These are phyloP conservation scores for Oligia fasciuncula DNA, from an alignment of 2,888 invertebrate genomes.

Conservation along the genomic window DNA sequence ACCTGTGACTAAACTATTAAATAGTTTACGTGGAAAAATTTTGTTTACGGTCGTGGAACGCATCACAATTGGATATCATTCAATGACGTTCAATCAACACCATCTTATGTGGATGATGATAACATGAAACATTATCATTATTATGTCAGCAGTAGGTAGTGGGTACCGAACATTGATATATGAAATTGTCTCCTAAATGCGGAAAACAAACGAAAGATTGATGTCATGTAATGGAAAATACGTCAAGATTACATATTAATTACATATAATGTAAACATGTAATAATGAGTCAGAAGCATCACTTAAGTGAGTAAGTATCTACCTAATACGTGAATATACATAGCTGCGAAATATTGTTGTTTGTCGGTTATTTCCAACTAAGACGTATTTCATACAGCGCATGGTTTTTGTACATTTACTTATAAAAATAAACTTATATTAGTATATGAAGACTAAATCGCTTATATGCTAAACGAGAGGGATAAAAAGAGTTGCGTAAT, in stretches of 20 bases:
- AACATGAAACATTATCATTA: neutral
- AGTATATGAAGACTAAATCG: neutral
- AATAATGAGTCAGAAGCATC: slow-evolving; percentile 3
- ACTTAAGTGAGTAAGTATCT: slow-evolving; percentile 1
- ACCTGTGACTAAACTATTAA: neutral
- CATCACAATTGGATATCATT: neutral
- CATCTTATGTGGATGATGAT: no score
- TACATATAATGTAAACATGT: neutral
- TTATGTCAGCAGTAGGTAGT: no score
- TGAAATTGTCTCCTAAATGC: neutral
- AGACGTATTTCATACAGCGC: neutral
- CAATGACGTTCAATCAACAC: neutral
- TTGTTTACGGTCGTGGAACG: neutral
- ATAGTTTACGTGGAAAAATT: neutral
- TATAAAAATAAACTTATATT: neutral
- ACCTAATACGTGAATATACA: slow-evolving; percentile 2
- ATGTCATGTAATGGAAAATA: slow-evolving; percentile 31
- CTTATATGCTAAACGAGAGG: neutral
- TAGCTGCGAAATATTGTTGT: slow-evolving; percentile 21
- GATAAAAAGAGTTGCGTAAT: neutral
- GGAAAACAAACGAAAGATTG: slow-evolving; percentile 13
- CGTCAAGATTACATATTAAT: slow-evolving; percentile 15
- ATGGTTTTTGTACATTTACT: neutral
- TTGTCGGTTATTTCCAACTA: slow-evolving; percentile 7
- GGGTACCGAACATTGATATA: neutral